Conservation (phyloP, 2,797 vertebrate genomes). For the Borostomias antarcticus region DNA sequence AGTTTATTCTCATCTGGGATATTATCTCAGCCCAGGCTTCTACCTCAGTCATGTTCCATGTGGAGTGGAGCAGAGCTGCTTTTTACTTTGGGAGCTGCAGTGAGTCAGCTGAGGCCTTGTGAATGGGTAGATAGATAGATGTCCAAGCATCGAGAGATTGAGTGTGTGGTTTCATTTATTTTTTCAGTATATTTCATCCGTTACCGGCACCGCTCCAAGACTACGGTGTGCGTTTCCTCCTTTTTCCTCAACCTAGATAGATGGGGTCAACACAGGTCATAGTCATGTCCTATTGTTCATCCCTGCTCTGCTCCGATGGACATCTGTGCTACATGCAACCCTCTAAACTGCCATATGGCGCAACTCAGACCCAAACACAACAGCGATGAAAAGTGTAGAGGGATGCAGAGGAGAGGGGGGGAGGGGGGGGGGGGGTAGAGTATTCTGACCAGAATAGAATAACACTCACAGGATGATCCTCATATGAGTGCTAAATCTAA, state of each 20-base stretch:
- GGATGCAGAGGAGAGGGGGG: not conserved
- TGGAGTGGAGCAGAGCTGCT: no score
- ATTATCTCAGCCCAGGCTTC: no score
- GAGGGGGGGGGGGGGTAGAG: not conserved
- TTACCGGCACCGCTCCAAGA: no score
- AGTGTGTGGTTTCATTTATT: not conserved
- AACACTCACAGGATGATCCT: not conserved
- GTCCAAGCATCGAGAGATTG: not conserved
- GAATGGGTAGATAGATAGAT: not conserved
- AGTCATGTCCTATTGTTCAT: not conserved
- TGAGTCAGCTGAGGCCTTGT: not conserved
- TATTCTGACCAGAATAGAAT: not conserved
- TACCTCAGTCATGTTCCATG: not conserved
- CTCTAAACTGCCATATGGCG: not conserved
- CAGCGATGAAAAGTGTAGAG: not conserved
- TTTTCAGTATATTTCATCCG: no score
- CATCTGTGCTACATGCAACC: not conserved
- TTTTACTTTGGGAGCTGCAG: not conserved
- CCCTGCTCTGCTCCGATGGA: slow-evolving; percentile 6
- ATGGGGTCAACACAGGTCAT: not conserved
- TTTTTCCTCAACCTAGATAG: not conserved
- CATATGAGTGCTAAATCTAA: not conserved
- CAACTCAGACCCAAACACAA: not conserved
- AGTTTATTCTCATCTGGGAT: no score
- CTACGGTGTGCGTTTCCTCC: no score